Conservation (phyloP, 1,140 invertebrate species). For the Paramacrobiotus metropolitanus region DNA sequence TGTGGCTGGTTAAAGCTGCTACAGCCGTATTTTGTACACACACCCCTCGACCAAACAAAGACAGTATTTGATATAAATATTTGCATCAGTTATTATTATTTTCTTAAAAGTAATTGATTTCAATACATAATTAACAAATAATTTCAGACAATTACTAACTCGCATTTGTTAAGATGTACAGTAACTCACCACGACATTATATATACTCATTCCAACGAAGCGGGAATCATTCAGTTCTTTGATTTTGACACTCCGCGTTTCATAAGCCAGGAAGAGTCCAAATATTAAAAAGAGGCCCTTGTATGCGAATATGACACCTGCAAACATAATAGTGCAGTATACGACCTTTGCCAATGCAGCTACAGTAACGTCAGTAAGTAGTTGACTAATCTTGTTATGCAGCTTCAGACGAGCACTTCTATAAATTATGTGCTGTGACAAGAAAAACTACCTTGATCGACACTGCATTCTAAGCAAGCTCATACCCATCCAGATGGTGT, state of each 20-base stretch:
- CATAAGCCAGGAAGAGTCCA: constrained; percentile 87
- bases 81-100: background rate
- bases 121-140: background rate
- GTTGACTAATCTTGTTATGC: too few relatives aligned
- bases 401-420: too few relatives aligned
- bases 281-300: constrained; percentile 88
- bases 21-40: too few relatives aligned
- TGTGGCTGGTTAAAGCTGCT: too few relatives aligned
- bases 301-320: constrained; percentile 79
- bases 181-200: constrained; percentile 69
- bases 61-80: too few relatives aligned
- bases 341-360: too few relatives aligned
- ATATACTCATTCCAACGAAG: constrained; percentile 96
- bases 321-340: constrained; percentile 14
- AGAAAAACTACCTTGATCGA: too few relatives aligned
- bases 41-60: too few relatives aligned
- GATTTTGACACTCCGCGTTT: constrained; percentile 80
- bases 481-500: constrained; percentile 80
- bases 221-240: constrained; percentile 53
- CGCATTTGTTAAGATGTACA: too few relatives aligned
- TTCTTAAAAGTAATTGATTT: background rate
- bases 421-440: too few relatives aligned
- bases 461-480: constrained; percentile 10
- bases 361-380: too few relatives aligned
- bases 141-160: too few relatives aligned